Conservation (phyloP, 2,888 invertebrate genomes). For the Acheta domesticus region DNA sequence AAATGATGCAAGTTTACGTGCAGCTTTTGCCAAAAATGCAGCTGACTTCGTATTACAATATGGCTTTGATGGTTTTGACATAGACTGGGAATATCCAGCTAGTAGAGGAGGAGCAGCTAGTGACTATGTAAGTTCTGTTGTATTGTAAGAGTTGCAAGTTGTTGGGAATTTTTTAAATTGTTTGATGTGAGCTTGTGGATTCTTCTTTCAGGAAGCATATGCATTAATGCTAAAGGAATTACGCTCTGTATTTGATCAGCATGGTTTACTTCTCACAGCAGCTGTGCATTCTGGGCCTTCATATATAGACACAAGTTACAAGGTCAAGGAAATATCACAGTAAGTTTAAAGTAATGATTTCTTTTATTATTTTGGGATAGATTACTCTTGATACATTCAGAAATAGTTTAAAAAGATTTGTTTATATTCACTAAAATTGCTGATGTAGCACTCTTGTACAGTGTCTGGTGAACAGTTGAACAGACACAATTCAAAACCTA, state of each 20-base stretch:
- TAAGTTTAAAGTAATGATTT: slow-evolving; percentile 41
- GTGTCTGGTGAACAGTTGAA: too few species aligned
- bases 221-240: slow-evolving; percentile 55
- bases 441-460: too few species aligned
- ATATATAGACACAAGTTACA: slow-evolving; percentile 56
- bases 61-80: slow-evolving; percentile 66
- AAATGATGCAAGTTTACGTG: slow-evolving; percentile 46
- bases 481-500: too few species aligned
- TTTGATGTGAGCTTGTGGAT: neutral
- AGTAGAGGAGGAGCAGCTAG: slow-evolving; percentile 53
- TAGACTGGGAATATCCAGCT: slow-evolving; percentile 72
- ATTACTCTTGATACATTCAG: neutral
- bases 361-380: too few species aligned
- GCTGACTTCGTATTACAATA: slow-evolving; percentile 54
- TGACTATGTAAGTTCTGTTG: slow-evolving; percentile 45
- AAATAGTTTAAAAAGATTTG: too few species aligned
- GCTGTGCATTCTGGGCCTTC: slow-evolving; percentile 57
- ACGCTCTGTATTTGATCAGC: slow-evolving; percentile 52
- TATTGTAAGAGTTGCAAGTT: neutral
- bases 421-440: too few species aligned
- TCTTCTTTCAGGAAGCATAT: slow-evolving; percentile 50
- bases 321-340: slow-evolving; percentile 56
- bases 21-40: slow-evolving; percentile 52
- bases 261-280: slow-evolving; percentile 55
- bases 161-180: neutral